phyloP scores from a whole-genome alignment of 2,888 invertebrate species.

The Horisme vitalbata region DNA sequence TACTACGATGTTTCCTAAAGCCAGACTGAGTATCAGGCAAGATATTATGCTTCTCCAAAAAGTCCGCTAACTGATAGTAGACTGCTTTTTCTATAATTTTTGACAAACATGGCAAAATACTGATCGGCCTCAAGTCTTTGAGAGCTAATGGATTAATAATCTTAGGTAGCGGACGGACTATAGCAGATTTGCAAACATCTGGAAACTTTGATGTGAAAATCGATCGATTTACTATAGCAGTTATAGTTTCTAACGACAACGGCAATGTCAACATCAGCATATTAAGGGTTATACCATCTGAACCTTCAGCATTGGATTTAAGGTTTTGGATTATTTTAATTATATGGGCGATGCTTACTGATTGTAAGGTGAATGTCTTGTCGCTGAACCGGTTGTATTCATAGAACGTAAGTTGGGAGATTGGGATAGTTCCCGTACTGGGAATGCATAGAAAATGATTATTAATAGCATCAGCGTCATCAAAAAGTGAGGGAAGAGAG shows the following conservation, averaged over 20 bases:
- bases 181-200: not conserved
- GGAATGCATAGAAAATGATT: not conserved
- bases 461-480: slow-evolving; percentile 2
- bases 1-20: no score
- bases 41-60: no score
- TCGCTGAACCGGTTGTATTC: not conserved
- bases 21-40: no score
- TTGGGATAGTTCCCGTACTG: not conserved
- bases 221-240: not conserved
- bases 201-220: not conserved
- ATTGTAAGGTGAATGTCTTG: not conserved
- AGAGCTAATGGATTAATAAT: not conserved
- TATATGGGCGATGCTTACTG: not conserved
- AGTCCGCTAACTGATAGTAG: no score
- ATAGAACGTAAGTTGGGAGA: not conserved
- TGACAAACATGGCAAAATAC: no score
- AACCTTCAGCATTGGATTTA: not conserved
- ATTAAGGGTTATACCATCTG: not conserved
- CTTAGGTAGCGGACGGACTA: not conserved
- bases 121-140: no score
- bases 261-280: not conserved
- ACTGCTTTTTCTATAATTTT: no score
- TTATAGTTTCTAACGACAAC: not conserved
- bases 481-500: not conserved
- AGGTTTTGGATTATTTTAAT: not conserved